Conservation (phyloP, 2,888 invertebrate species). For the Drosophila suboccidentalis region DNA sequence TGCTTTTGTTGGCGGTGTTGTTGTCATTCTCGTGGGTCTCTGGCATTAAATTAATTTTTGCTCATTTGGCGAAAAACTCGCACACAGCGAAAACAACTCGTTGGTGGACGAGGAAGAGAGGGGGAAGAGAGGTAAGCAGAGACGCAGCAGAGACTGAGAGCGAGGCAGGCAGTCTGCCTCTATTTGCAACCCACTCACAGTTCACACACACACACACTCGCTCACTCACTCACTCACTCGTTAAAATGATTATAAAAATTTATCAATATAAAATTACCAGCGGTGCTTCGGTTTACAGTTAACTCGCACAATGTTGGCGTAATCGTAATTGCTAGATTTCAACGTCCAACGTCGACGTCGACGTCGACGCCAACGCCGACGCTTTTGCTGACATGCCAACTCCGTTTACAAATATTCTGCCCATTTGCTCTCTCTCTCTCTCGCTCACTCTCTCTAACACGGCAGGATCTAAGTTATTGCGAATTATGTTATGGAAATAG, state of each 20-base stretch:
- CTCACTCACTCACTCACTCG: conserved; percentile 69
- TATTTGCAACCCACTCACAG: conserved; percentile 67
- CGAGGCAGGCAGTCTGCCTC: conserved; percentile 52
- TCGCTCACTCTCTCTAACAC: not conserved
- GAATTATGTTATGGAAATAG: conserved; percentile 40
- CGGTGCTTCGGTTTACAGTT: conserved; percentile 69
- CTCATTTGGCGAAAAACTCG: conserved; percentile 71
- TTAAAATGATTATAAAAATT: conserved; percentile 81
- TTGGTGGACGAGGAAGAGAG: too few relatives aligned
- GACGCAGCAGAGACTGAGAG: conserved; percentile 33
- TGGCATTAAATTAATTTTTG: conserved; percentile 80
- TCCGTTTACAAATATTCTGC: conserved; percentile 48
- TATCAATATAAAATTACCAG: conserved; percentile 81
- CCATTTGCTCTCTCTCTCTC: conserved; percentile 2
- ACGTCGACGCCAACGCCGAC: conserved; percentile 7
- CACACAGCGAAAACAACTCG: conserved; percentile 24
- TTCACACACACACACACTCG: conserved; percentile 14
- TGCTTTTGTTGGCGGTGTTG: conserved; percentile 32
- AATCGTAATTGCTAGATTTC: conserved; percentile 70
- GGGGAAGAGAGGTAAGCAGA: conserved; percentile 39
- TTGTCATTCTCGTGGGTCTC: conserved; percentile 62
- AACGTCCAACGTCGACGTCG: conserved; percentile 18
- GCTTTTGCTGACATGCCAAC: conserved; percentile 41
- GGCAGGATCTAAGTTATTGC: conserved; percentile 43
- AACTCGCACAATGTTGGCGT: conserved; percentile 61